Evolutionary conservation across 2,888 invertebrate genomes (phyloP).

Genomic region (Pammene fasciana): DNA sequence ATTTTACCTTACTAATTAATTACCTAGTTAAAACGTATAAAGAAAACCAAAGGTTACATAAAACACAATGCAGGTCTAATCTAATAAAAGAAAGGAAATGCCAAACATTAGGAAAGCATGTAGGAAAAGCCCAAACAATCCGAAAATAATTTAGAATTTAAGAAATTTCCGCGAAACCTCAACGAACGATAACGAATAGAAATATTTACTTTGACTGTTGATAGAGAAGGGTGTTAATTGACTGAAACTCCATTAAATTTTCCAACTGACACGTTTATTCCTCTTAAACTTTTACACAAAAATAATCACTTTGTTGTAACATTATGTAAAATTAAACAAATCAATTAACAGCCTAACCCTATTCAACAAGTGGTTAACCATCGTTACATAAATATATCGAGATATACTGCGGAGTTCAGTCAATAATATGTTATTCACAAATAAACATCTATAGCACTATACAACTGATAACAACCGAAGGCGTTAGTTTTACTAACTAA

Average conservation of each 20-base stretch:
- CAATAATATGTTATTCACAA: slow-evolving; percentile 67
- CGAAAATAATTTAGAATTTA: slow-evolving; percentile 50
- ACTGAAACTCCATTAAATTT: slow-evolving; percentile 82
- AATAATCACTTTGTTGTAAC: slow-evolving; percentile 67
- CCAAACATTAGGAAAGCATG: slow-evolving; percentile 41
- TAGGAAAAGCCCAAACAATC: slow-evolving; percentile 37
- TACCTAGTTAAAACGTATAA: slow-evolving; percentile 7
- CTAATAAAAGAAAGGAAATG: slow-evolving; percentile 38
- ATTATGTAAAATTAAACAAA: slow-evolving; percentile 65
- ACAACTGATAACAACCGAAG: slow-evolving; percentile 58
- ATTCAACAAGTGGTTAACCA: slow-evolving; percentile 67
- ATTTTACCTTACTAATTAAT: not conserved
- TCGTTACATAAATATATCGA: slow-evolving; percentile 61
- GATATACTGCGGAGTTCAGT: slow-evolving; percentile 78
- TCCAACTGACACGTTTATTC: slow-evolving; percentile 79
- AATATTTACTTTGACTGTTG: slow-evolving; percentile 52
- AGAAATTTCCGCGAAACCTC: slow-evolving; percentile 41
- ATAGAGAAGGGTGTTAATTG: slow-evolving; percentile 83
- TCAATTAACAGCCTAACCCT: slow-evolving; percentile 82
- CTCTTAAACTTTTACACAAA: slow-evolving; percentile 77
- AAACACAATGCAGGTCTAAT: slow-evolving; percentile 41
- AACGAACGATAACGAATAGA: slow-evolving; percentile 14
- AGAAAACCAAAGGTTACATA: slow-evolving; percentile 16
- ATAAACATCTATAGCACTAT: slow-evolving; percentile 55
- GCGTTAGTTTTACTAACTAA: slow-evolving; percentile 55